Conservation (phyloP, 2,888 invertebrate genomes). For the Pollenia amentaria region DNA sequence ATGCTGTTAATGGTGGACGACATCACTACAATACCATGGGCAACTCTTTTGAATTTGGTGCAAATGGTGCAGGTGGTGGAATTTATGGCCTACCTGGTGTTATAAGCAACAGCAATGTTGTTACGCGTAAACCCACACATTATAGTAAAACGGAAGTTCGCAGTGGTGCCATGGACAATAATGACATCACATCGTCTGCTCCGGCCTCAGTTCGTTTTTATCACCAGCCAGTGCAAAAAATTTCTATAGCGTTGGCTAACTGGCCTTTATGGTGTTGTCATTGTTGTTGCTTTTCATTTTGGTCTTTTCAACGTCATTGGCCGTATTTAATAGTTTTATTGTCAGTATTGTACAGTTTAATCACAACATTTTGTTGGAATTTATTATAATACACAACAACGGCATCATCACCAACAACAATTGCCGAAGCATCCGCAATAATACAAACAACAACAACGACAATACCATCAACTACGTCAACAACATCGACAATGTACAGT, state of each 20-base stretch:
- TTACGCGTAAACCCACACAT: constrained; percentile 83
- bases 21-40: constrained; percentile 76
- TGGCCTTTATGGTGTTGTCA: constrained; percentile 66
- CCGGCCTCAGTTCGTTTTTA: constrained; percentile 51
- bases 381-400: constrained; percentile 81
- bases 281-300: constrained; percentile 71
- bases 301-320: constrained; percentile 74
- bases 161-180: constrained; percentile 80
- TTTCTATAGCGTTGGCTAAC: constrained; percentile 53
- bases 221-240: constrained; percentile 55
- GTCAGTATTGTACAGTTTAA: constrained; percentile 78
- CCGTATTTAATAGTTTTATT: constrained; percentile 79
- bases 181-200: constrained; percentile 78
- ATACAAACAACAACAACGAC: constrained; percentile 61
- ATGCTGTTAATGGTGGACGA: constrained; percentile 70
- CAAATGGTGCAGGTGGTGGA: constrained; percentile 62
- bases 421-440: constrained; percentile 20
- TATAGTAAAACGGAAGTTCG: constrained; percentile 80
- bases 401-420: constrained; percentile 4
- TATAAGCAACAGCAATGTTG: constrained; percentile 76
- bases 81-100: constrained; percentile 74
- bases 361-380: constrained; percentile 78
- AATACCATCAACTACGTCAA: constrained; percentile 53
- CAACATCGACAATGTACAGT: constrained; percentile 67
- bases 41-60: constrained; percentile 70